Percentiles rank a stretch among this genome's conserved stretches.
These are phyloP conservation scores for Pristionchus japonicus DNA, from an alignment of 2,888 invertebrate genomes.

Conservation along the genomic window DNA sequence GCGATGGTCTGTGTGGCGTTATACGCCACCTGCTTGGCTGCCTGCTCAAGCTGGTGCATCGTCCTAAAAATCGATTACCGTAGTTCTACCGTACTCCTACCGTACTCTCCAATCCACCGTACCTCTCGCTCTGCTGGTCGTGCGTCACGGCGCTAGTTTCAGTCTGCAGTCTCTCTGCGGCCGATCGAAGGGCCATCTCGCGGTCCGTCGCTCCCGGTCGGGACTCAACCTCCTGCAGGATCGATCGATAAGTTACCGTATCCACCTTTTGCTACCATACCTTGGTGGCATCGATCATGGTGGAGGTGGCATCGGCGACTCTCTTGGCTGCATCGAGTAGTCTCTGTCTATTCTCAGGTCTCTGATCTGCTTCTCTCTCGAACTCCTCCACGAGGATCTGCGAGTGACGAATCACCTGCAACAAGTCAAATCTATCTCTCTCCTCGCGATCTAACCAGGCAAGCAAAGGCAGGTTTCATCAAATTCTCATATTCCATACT, in stretches of 20 bases:
- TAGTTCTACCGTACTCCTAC: not conserved
- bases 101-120: too few species aligned
- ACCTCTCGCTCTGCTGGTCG: conserved; percentile 79
- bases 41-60: conserved; percentile 65
- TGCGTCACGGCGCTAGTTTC: conserved; percentile 90
- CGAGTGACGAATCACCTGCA: conserved; percentile 77
- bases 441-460: too few species aligned
- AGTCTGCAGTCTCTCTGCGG: conserved; percentile 92
- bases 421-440: too few species aligned
- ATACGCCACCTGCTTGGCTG: conserved; percentile 76
- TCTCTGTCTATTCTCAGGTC: conserved; percentile 89
- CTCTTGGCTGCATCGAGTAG: conserved; percentile 94
- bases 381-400: conserved; percentile 79
- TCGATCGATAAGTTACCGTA: too few species aligned
- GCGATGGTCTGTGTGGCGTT: conserved; percentile 92
- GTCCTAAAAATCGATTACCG: conserved; percentile 8
- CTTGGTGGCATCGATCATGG: conserved; percentile 86
- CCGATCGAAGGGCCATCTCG: conserved; percentile 83
- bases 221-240: conserved; percentile 59
- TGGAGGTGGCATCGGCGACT: conserved; percentile 93
- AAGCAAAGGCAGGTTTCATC: too few species aligned
- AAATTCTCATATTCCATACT: too few species aligned
- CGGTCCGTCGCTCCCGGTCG: conserved; percentile 68
- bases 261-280: conserved; percentile 80
- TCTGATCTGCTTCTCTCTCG: conserved; percentile 87